Base-by-base conservation (phyloP, 2,888 invertebrate species). In the Galerucella pusilla region DNA sequence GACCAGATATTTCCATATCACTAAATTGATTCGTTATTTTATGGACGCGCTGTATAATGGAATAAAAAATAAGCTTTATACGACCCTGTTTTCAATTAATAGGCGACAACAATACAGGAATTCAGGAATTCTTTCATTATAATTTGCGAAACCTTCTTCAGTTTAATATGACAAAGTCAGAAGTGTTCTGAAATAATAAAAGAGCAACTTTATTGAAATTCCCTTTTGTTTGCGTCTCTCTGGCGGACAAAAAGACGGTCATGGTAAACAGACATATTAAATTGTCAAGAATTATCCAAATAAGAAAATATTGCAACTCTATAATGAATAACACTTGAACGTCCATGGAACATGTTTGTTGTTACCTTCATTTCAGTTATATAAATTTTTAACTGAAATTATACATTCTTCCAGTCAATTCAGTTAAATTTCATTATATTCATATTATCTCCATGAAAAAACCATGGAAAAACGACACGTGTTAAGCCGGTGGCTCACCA, bases 191-290 rank as follows among this genome's bases (percentile, higher is more conserved):
- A 28, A 61, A 61, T 35, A 61, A 61, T 28, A 61, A 25, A 35
- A 61, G 61, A n/a, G 61, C 28, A 59, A 59, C 20, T 61, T 61
- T 61, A 61, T 28, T 61, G 61, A 35, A 61, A 61, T 61, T 61
- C 35, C 28, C 12, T 28, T 35, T 28, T 25, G 20, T 61, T 14
- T 12, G 14, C n/a, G 14, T 61, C 14, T 61, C n/a, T 61, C 14
- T 61, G 11, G 28, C 28, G 12, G 16, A 54, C n/a, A 61, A 61
- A 61, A 61, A 25, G 5, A 61, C 35, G 12, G 28, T 61, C 12
- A 61, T 61, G 4, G 61, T 14, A 35, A 28, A 61, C 25, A 61
- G 28, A 61, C n/a, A 61, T 28, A 61, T 61, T 25, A 25, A 28
- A 28, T 35, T 14, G 12, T 11, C 16, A 16, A 2, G 16, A 28